A percentile compares a stretch with the other conserved stretches of the same genome.
Conservation (phyloP, 2,888 invertebrate species). For the Hermaeophaga mercurialis region DNA sequence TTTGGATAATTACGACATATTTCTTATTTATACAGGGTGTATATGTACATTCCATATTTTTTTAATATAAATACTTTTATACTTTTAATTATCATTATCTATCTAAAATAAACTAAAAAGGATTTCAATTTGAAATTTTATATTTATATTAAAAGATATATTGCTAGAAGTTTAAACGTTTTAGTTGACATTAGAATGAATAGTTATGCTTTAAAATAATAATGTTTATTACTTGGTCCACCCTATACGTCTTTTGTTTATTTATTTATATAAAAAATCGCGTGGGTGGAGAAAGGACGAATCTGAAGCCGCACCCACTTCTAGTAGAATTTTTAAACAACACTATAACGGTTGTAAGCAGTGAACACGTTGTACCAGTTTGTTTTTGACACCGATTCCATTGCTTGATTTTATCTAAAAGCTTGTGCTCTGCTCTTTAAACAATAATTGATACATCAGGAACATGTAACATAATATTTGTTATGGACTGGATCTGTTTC, state of each 20-base stretch:
- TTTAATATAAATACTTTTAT: too few relatives aligned
- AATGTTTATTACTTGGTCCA: not conserved
- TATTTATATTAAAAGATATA: too few relatives aligned
- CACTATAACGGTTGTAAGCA: slow-evolving; percentile 1
- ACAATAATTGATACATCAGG: not conserved
- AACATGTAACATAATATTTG: not conserved
- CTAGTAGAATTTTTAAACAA: slow-evolving; percentile 2
- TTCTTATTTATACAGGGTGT: too few relatives aligned
- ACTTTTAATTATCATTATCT: too few relatives aligned
- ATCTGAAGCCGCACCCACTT: slow-evolving; percentile 3
- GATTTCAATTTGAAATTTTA: too few relatives aligned
- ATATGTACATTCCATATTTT: too few relatives aligned
- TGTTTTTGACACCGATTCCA: slow-evolving; percentile 13
- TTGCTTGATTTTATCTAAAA: slow-evolving; percentile 2
- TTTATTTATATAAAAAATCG: not conserved
- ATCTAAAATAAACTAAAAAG: too few relatives aligned
- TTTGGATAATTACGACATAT: too few relatives aligned
- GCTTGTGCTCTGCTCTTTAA: not conserved
- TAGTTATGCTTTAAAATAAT: too few relatives aligned
- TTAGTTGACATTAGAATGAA: too few relatives aligned
- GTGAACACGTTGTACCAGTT: slow-evolving; percentile 2
- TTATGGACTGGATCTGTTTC: too few relatives aligned
- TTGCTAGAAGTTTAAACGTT: too few relatives aligned
- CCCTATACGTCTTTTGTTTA: slow-evolving; percentile 2
- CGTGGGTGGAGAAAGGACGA: slow-evolving; percentile 13